Percentiles rank a stretch among this genome's conserved stretches.
Conservation (phyloP, 1,140 invertebrate genomes). For the Sarcophaga bullata region DNA sequence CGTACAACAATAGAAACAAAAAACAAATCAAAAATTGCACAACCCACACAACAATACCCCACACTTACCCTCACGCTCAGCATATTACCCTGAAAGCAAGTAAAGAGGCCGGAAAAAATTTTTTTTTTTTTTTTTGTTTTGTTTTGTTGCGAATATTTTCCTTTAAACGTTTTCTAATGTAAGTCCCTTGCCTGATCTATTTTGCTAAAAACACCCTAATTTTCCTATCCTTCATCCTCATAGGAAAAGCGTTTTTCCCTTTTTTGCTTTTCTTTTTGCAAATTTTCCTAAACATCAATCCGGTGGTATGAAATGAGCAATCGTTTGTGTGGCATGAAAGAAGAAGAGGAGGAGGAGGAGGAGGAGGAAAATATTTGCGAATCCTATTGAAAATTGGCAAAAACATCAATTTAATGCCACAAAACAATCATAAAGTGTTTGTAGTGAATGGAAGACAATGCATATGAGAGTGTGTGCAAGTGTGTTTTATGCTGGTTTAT, state of each 20-base stretch:
- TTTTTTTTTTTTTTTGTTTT: too few species aligned
- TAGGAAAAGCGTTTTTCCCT: constrained; percentile 48
- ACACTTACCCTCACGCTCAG: not conserved
- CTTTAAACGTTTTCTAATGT: not conserved
- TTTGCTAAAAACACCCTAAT: too few species aligned
- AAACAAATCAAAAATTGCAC: constrained; percentile 1
- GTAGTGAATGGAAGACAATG: constrained; percentile 51
- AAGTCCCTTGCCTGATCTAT: too few species aligned
- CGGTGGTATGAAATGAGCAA: too few species aligned
- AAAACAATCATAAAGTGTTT: constrained; percentile 65
- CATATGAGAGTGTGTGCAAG: constrained; percentile 59
- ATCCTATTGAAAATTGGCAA: constrained; percentile 66
- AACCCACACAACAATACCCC: not conserved
- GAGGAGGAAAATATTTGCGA: constrained; percentile 52
- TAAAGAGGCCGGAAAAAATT: too few species aligned
- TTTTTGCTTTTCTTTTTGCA: not conserved
- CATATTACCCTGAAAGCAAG: not conserved
- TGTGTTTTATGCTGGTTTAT: constrained; percentile 53
- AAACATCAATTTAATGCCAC: constrained; percentile 65
- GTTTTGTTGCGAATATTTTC: not conserved
- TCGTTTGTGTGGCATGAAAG: too few species aligned
- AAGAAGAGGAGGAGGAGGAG: too few species aligned
- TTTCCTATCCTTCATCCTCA: not conserved
- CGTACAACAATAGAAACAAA: not conserved
- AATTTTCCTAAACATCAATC: too few species aligned